These are phyloP conservation scores for Mystacides longicornis DNA, from an alignment of 2,888 invertebrate species.

Conservation along the genomic window DNA sequence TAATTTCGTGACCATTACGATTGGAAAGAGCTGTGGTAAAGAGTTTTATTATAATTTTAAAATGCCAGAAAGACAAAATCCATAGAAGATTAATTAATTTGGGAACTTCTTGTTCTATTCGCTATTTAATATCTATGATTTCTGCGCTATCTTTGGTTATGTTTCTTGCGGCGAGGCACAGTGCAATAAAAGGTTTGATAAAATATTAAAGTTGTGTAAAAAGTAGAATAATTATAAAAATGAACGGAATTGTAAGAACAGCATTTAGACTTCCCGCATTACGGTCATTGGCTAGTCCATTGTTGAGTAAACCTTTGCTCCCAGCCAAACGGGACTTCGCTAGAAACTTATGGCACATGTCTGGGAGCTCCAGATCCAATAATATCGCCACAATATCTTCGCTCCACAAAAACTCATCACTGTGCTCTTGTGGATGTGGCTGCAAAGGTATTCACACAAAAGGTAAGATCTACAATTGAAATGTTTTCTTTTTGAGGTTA, in stretches of 20 bases:
- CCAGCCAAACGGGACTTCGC: constrained; percentile 57
- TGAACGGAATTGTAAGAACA: constrained; percentile 63
- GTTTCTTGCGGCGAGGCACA: too few relatives aligned
- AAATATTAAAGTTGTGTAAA: too few relatives aligned
- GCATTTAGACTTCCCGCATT: constrained; percentile 45
- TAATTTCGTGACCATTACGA: too few relatives aligned
- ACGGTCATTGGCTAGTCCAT: constrained; percentile 27
- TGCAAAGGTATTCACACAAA: constrained; percentile 59
- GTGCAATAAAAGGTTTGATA: too few relatives aligned
- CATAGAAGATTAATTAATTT: too few relatives aligned
- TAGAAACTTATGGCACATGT: constrained; percentile 64
- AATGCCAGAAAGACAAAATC: too few relatives aligned
- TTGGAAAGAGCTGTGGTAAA: too few relatives aligned
- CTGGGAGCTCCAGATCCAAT: constrained; percentile 31
- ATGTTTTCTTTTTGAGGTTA: constrained; percentile 17
- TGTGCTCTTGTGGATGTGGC: constrained; percentile 64
- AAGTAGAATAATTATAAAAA: constrained; percentile 35
- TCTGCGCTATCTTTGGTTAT: too few relatives aligned
- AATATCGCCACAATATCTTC: constrained; percentile 30
- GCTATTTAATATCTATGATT: too few relatives aligned
- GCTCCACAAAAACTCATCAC: constrained; percentile 50
- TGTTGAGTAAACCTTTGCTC: constrained; percentile 33
- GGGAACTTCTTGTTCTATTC: too few relatives aligned
- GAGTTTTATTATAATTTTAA: too few relatives aligned
- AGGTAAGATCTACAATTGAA: constrained; percentile 43